Base-by-base conservation (phyloP, 2,113 vertebrate genomes). In the Microcebus jonahi region DNA sequence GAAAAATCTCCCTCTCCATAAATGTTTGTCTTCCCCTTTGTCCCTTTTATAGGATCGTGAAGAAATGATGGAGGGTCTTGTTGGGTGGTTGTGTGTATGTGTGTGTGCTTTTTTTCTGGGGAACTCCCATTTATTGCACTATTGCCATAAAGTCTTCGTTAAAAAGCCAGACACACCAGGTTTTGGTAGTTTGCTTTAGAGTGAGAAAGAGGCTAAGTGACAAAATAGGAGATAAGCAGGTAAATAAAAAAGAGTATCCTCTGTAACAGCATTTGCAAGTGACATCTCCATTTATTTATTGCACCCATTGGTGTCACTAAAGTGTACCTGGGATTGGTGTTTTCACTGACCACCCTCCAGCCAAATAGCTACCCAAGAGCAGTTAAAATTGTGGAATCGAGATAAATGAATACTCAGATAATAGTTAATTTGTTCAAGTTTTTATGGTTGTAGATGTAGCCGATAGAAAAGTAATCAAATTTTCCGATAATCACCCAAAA, bases 21-120 rank as follows among this genome's bases (percentile, higher is more conserved):
- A 98, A 98, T 97, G 96, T 98, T 98, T 98, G 97, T 97, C 96
- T 98, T 98, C 94, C 96, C 67, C 96, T 98, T 88, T 75, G 71
- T 98, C 85, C 79, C 39, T 98, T 98, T 98, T 98, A 98, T 93
- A 73, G 88, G 96, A 98, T 82, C 23, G 0, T 71, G 94, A 97
- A 83, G 93, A 97, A 96, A 88, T 93, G 96, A 97, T 87, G 80
- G 82, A 98, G 20, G 75, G 92, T 96, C 92, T 94, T 94, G 83
- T 75, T 97, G 95, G 81, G 76, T 87, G 53, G 34, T 36, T 76
- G n/a, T 82, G 91, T 48, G 48, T 55, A 87, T 92, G 76, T 77
- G 61, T 39, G 79, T 63, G 75, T 93, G 3, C 68, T 34, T 75
- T 42, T 45, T 23, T 70, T 76, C 92, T 86, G 76, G 61, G 0